Percentiles rank a stretch among this genome's conserved stretches.
phyloP scores from a whole-genome alignment of 2,888 invertebrate genomes.

The Quadriops clusia region DNA sequence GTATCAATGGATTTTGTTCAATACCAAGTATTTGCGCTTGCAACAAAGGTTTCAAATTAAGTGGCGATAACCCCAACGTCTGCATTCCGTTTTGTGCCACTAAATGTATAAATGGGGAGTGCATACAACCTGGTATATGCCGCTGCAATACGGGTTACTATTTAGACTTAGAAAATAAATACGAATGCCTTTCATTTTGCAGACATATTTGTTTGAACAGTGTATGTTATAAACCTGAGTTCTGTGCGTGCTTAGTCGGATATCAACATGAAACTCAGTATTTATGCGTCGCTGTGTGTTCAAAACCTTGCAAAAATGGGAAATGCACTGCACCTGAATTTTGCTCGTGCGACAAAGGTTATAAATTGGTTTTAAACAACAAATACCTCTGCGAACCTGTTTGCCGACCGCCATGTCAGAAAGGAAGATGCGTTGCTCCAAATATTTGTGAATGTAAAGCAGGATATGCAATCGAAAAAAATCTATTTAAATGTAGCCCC shows the following conservation, averaged over 20 bases:
- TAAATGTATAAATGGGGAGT: slow-evolving; percentile 8
- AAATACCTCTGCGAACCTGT: slow-evolving; percentile 13
- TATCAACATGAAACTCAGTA: too few relatives aligned
- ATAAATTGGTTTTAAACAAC: slow-evolving; percentile 7
- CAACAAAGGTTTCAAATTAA: slow-evolving; percentile 10
- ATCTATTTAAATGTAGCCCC: slow-evolving; percentile 17
- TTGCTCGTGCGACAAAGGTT: too few relatives aligned
- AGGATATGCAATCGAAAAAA: slow-evolving; percentile 17
- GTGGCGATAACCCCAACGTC: slow-evolving; percentile 9
- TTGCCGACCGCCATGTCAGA: slow-evolving; percentile 8
- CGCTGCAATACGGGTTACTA: slow-evolving; percentile 6
- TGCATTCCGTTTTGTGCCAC: slow-evolving; percentile 9
- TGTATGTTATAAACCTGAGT: too few relatives aligned
- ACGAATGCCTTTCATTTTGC: too few relatives aligned
- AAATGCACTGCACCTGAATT: too few relatives aligned
- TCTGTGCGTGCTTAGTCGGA: too few relatives aligned
- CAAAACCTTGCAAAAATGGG: too few relatives aligned
- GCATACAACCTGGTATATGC: slow-evolving; percentile 9
- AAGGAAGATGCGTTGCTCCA: slow-evolving; percentile 14
- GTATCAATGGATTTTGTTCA: too few relatives aligned
- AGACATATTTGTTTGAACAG: too few relatives aligned
- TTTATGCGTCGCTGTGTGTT: too few relatives aligned
- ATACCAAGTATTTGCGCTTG: slow-evolving; percentile 15
- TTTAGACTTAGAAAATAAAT: too few relatives aligned
- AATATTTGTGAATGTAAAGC: slow-evolving; percentile 16